Percentiles rank a stretch among this genome's conserved stretches.
phyloP scores from a whole-genome alignment of 2,113 vertebrate genomes.

The Sus scrofa region T2T-Sscrofa CM000820.6:31564001-31564500 shows the following conservation, averaged over 20 bases:
- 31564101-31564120: not conserved
- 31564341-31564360: conserved; percentile 56
- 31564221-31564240: not conserved
- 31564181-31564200: not conserved
- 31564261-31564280: not conserved
- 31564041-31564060: not conserved
- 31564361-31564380: conserved; percentile 46
- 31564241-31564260: not conserved
- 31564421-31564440: conserved; percentile 40
- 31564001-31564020: not conserved
- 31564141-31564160: not conserved
- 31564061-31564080: not conserved
- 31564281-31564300: not conserved
- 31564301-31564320: not conserved
- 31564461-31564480: not conserved
- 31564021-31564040: not conserved
- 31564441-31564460: conserved; percentile 39
- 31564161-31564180: not conserved
- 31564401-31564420: not conserved
- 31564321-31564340: conserved; percentile 31
- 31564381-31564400: conserved; percentile 33
- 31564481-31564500: not conserved
- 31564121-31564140: not conserved
- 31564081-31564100: not conserved
- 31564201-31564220: not conserved